A percentile compares a stretch with the other conserved stretches of the same genome.
These are phyloP conservation scores for Macrosiphum euphorbiae DNA, from an alignment of 2,888 invertebrate genomes.

Conservation along the genomic window DNA sequence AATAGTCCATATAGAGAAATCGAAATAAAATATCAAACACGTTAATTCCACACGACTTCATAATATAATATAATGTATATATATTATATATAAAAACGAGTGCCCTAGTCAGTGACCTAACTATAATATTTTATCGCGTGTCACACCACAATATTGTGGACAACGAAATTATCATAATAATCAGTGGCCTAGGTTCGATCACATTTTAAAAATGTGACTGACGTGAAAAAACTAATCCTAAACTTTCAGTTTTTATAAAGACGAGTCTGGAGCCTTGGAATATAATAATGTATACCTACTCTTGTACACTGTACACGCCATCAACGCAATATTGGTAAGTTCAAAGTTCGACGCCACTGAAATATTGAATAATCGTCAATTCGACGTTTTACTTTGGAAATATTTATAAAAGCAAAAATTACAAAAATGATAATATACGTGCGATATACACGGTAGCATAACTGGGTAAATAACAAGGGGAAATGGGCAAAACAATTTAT, in stretches of 20 bases:
- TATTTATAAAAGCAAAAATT: neutral
- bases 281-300: neutral
- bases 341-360: neutral
- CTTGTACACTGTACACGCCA: neutral
- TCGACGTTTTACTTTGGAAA: neutral
- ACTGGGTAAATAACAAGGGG: too few relatives aligned
- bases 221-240: neutral
- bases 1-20: neutral
- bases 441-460: neutral
- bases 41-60: neutral
- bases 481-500: too few relatives aligned
- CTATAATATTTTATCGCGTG: too few relatives aligned
- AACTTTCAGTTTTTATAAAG: neutral
- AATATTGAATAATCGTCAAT: neutral
- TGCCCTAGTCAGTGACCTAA: too few relatives aligned
- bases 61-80: too few relatives aligned
- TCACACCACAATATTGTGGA: neutral
- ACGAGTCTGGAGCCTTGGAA: neutral
- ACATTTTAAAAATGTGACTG: neutral
- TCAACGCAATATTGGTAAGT: neutral
- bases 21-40: neutral
- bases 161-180: neutral
- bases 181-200: neutral
- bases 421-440: neutral
- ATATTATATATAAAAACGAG: too few relatives aligned